Conservation (phyloP, 1,140 invertebrate genomes). For the Spodoptera litura region DNA sequence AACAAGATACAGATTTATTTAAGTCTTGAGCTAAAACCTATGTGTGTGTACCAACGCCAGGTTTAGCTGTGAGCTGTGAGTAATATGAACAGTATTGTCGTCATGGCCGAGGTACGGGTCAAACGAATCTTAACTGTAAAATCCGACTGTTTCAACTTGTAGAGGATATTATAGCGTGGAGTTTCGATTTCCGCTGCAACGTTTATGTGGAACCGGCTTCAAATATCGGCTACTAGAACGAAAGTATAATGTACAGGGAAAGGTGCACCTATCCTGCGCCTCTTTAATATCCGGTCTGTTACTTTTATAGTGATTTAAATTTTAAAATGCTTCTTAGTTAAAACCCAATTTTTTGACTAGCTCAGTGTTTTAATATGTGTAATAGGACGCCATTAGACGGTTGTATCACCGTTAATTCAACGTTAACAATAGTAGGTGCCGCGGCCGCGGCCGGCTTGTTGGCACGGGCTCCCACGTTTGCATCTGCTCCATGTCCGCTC, state of each 20-base stretch:
- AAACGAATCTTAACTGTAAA: constrained; percentile 46
- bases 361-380: constrained; percentile 12
- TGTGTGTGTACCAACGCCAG: background rate
- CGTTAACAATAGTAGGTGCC: constrained; percentile 39
- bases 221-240: constrained; percentile 42
- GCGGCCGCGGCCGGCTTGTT: constrained; percentile 13
- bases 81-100: constrained; percentile 35
- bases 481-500: constrained; percentile 34
- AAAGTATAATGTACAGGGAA: constrained; percentile 28
- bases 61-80: background rate
- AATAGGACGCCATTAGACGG: constrained; percentile 36
- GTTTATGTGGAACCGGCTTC: constrained; percentile 38
- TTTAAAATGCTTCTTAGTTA: background rate
- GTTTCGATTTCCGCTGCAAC: constrained; percentile 39
- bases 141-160: constrained; percentile 6
- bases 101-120: constrained; percentile 24
- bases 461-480: constrained; percentile 41
- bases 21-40: background rate
- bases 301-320: background rate
- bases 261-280: constrained; percentile 17
- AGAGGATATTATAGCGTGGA: constrained; percentile 24
- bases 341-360: constrained; percentile 11
- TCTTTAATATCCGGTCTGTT: constrained; percentile 17
- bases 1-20: constrained; percentile 26
- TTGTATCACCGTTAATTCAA: constrained; percentile 31